Evolutionary conservation across 2,113 vertebrate species (phyloP), one percentile per base, ranked within the genome.

Genomic region (Ceratotherium simum): DNA sequence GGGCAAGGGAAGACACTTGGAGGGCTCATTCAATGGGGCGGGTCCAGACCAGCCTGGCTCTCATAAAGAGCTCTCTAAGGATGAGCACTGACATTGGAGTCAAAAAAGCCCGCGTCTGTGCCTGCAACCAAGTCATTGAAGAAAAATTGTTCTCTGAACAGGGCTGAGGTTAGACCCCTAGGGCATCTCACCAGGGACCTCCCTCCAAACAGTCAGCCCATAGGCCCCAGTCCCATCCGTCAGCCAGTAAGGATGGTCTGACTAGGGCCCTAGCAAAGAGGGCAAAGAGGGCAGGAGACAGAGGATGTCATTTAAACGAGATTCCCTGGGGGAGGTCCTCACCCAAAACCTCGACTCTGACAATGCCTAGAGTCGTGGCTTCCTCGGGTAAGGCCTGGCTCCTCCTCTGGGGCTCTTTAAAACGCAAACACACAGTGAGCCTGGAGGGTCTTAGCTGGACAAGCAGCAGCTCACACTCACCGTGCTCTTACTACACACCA

Each of bases 1-100:
- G 1, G 23, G 6, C 4, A 6, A 62, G 5, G 76, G 31, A 25
- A 11, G 11, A 13, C 21, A 27, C 7, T 0, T 0, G 23, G 51
- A 3, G 46, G 58, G 16, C 5, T 48, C 21, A 0, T 27, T 29
- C 16, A 25, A n/a, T 12, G 9, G 1, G 27, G 23, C 27, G 27
- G 17, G 4, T 18, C 67, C 11, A 79, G 27, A 36, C 6, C 8
- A 33, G 12, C 20, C 33, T 12, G 33, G 60, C 72, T 42, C 46
- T 25, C 4, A n/a, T 70, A 64, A 36, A 36, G 23, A n/a, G 5
- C 42, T 46, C 20, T 14, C 58, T 16, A 7, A 90, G 31, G 60
- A 27, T 16, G 13, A 2, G 6, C 31, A 12, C 39, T 36, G 31
- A 7, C 2, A 11, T 0, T 23, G 42, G 31, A n/a, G 46, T 31